Conservation (phyloP, 2,888 invertebrate species). For the Eurois occulta region DNA sequence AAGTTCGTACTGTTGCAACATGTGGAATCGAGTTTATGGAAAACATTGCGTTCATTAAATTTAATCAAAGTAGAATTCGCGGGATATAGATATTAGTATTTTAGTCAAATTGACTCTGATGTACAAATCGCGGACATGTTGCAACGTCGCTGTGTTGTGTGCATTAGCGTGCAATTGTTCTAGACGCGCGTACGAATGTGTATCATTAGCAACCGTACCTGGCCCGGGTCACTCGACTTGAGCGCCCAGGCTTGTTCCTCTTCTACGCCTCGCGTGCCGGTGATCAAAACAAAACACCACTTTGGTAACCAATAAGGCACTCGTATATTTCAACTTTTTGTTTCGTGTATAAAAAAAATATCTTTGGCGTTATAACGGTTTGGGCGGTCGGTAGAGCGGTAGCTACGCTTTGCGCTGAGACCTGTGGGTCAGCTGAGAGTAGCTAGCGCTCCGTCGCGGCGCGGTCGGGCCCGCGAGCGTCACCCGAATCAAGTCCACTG, state of each 20-base stretch:
- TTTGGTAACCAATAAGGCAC: constrained; percentile 90
- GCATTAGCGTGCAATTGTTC: constrained; percentile 77
- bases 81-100: constrained; percentile 16
- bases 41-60: constrained; percentile 4
- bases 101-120: constrained; percentile 9
- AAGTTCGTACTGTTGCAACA: constrained; percentile 69
- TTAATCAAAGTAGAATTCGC: constrained; percentile 10
- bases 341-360: constrained; percentile 83
- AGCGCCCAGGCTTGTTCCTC: constrained; percentile 94
- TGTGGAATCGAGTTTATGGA: constrained; percentile 34
- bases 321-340: constrained; percentile 87
- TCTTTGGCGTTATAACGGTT: constrained; percentile 86
- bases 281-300: constrained; percentile 87
- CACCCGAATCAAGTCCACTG: constrained; percentile 89
- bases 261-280: constrained; percentile 77
- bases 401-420: constrained; percentile 43
- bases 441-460: constrained; percentile 41
- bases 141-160: constrained; percentile 54
- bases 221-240: constrained; percentile 95
- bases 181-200: constrained; percentile 79
- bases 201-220: constrained; percentile 92
- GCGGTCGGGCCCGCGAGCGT: constrained; percentile 67
- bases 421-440: constrained; percentile 1
- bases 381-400: constrained; percentile 55
- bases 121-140: constrained; percentile 55